Evolutionary conservation across 2,797 vertebrate genomes (phyloP).

Genomic region (Pangasius sanitwongsei): DNA sequence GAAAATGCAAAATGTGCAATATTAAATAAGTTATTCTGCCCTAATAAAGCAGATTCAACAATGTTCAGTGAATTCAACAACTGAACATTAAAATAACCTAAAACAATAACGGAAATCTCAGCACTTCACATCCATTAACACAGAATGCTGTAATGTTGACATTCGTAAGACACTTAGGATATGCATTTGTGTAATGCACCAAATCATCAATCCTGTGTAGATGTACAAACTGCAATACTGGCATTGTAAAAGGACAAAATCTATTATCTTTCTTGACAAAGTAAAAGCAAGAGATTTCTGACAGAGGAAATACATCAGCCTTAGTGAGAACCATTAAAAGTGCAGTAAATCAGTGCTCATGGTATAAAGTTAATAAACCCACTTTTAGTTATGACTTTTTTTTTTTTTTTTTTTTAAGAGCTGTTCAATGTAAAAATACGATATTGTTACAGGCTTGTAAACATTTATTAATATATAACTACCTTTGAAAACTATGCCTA

Average conservation of each 20-base stretch:
- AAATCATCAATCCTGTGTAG: neutral
- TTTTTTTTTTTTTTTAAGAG: neutral
- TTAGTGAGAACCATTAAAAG: conserved; percentile 1
- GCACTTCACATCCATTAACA: conserved; percentile 57
- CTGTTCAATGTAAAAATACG: conserved; percentile 10
- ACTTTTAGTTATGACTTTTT: neutral
- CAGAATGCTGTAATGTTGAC: conserved; percentile 35
- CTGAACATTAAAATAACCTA: conserved; percentile 12
- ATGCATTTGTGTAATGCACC: neutral
- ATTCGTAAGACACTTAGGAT: neutral
- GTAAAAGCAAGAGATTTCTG: neutral
- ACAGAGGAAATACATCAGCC: neutral
- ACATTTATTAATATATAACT: conserved; percentile 17
- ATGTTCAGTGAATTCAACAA: no score
- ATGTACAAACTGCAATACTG: conserved; percentile 19
- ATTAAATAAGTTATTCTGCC: neutral
- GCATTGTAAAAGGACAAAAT: conserved; percentile 3
- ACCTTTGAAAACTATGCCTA: conserved; percentile 17
- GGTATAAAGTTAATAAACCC: conserved; percentile 22
- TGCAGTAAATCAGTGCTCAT: neutral
- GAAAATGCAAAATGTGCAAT: neutral
- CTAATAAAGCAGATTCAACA: neutral
- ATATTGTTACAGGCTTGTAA: conserved; percentile 36
- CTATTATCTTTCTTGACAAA: neutral
- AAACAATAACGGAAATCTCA: conserved; percentile 11